Evolutionary conservation across 2,113 vertebrate genomes (phyloP).

Genomic region (Rissa tridactyla): DNA sequence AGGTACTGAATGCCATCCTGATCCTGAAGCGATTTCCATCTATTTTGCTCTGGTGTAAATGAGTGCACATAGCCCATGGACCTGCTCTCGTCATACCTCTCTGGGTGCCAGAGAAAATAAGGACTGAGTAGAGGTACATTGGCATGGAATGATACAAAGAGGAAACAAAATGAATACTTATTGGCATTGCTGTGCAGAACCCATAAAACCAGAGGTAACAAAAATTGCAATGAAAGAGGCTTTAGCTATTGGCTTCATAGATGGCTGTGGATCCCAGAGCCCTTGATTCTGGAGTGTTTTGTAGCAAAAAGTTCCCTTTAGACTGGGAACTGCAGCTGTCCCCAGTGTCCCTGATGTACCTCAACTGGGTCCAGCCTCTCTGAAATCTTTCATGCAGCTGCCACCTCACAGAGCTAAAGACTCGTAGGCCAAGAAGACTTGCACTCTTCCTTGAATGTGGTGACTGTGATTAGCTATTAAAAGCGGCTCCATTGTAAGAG

Average conservation of each 20-base stretch:
- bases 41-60: not conserved
- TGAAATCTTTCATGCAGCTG: not conserved
- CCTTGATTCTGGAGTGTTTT: not conserved
- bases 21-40: not conserved
- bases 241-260: not conserved
- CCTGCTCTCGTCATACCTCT: not conserved
- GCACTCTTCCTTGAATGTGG: constrained; percentile 4
- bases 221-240: not conserved
- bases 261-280: not conserved
- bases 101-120: not conserved
- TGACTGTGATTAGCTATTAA: constrained; percentile 31
- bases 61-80: accelerated
- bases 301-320: too few relatives aligned
- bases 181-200: constrained; percentile 19
- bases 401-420: not conserved
- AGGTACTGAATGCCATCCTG: not conserved
- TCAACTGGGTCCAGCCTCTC: not conserved
- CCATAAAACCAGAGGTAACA: not conserved
- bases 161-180: not conserved
- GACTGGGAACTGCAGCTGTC: not conserved
- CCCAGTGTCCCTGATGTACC: accelerated
- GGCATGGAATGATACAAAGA: not conserved
- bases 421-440: not conserved
- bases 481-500: constrained; percentile 24
- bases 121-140: not conserved